These are phyloP conservation scores for Nothobranchius furzeri DNA, from an alignment of 2,113 vertebrate genomes.

Conservation along the genomic window DNA sequence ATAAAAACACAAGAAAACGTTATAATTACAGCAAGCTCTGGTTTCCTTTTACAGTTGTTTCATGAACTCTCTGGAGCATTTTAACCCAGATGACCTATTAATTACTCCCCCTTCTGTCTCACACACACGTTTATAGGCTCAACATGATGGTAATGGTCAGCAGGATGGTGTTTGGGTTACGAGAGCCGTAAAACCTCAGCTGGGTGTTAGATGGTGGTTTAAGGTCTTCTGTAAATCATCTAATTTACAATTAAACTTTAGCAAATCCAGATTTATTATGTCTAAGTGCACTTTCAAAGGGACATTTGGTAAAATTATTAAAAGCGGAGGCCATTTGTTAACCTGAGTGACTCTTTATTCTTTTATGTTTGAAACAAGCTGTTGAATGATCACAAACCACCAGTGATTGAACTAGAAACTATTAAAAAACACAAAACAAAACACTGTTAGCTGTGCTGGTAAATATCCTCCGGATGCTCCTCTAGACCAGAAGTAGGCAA, in stretches of 20 bases:
- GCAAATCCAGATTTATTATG: neutral
- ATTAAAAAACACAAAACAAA: too few species aligned
- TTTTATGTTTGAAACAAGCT: too few species aligned
- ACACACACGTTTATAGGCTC: constrained; percentile 9
- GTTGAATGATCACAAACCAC: too few species aligned
- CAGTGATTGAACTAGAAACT: too few species aligned
- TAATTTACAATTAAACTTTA: constrained; percentile 17
- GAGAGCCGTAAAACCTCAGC: constrained; percentile 16
- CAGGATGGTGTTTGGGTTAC: constrained; percentile 39
- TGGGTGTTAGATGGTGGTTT: constrained; percentile 26
- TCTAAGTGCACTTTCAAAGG: neutral
- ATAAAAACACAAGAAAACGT: constrained; percentile 26
- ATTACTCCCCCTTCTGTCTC: constrained; percentile 14
- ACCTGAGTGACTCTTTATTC: too few species aligned
- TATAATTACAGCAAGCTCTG: constrained; percentile 4
- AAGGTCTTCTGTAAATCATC: constrained; percentile 20
- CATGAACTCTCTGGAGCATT: constrained; percentile 35
- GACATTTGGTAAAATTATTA: neutral
- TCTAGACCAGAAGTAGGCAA: too few species aligned
- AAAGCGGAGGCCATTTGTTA: too few species aligned
- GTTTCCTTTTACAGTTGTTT: constrained; percentile 76
- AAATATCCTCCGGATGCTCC: too few species aligned
- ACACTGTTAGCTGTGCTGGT: too few species aligned
- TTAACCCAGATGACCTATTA: constrained; percentile 23
- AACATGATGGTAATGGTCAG: constrained; percentile 33